These are phyloP conservation scores for Drosophila eohydei DNA, from an alignment of 2,888 invertebrate genomes.

Conservation along the genomic window DNA sequence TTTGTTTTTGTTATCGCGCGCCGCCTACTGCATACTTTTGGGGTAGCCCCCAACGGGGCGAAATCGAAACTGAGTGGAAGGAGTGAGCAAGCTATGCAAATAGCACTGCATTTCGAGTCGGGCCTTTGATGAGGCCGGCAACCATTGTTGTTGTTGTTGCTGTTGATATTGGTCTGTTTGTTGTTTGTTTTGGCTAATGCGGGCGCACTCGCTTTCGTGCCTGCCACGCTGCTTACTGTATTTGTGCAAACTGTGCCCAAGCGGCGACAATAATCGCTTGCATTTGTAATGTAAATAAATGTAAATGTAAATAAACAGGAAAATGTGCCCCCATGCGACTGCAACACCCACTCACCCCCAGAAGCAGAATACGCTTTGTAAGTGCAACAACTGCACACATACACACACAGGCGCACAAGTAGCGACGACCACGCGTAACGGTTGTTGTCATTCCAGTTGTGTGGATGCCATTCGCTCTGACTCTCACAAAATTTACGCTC, in stretches of 20 bases:
- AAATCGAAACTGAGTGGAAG: not conserved
- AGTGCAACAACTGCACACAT: constrained; percentile 42
- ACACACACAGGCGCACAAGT: not conserved
- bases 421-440: constrained; percentile 41
- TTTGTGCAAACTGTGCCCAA: constrained; percentile 60
- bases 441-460: constrained; percentile 63
- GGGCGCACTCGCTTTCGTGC: constrained; percentile 45
- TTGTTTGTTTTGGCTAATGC: constrained; percentile 65
- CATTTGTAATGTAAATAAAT: constrained; percentile 74
- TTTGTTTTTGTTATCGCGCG: constrained; percentile 70
- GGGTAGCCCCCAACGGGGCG: constrained; percentile 36
- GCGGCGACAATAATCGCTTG: constrained; percentile 61
- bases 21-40: constrained; percentile 72
- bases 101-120: constrained; percentile 48
- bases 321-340: constrained; percentile 55
- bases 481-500: constrained; percentile 13
- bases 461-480: constrained; percentile 50
- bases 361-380: constrained; percentile 10
- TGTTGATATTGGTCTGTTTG: constrained; percentile 27
- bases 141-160: constrained; percentile 15
- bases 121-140: constrained; percentile 48
- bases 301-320: constrained; percentile 71
- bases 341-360: constrained; percentile 39
- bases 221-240: constrained; percentile 35
- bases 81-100: constrained; percentile 55